phyloP scores from a whole-genome alignment of 2,888 invertebrate species.

The Pyrrhia umbra region DNA sequence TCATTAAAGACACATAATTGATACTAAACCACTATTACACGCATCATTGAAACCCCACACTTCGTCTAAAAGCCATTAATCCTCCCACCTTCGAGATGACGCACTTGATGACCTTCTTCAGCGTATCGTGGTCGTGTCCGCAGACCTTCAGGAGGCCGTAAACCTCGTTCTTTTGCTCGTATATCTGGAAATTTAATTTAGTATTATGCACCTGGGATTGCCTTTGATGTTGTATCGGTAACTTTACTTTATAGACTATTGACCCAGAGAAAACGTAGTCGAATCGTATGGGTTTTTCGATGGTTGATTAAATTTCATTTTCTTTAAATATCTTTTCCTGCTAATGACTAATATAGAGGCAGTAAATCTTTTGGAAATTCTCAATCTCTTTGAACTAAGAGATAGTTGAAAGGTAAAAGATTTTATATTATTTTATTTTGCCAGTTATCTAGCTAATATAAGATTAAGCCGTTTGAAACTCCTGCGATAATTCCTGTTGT shows the following conservation, averaged over 20 bases:
- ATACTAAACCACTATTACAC: constrained; percentile 14
- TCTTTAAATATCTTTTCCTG: constrained; percentile 2
- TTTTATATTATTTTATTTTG: too few species aligned
- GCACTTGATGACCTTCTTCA: constrained; percentile 87
- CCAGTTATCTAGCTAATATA: too few species aligned
- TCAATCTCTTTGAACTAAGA: not conserved
- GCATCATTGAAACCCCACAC: constrained; percentile 12
- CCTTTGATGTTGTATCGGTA: constrained; percentile 48
- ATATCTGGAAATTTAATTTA: constrained; percentile 75
- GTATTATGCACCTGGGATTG: constrained; percentile 20
- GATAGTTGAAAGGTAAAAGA: too few species aligned
- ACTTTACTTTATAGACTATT: constrained; percentile 26
- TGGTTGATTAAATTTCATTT: constrained; percentile 10
- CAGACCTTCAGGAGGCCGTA: constrained; percentile 81
- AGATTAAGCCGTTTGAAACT: too few species aligned
- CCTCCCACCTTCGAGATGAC: constrained; percentile 85
- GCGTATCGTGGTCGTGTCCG: constrained; percentile 84
- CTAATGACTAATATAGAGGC: not conserved
- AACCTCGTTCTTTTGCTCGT: constrained; percentile 80
- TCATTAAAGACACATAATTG: constrained; percentile 29
- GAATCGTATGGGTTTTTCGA: constrained; percentile 19
- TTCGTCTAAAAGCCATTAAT: constrained; percentile 21
- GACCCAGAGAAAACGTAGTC: constrained; percentile 14
- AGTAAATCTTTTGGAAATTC: not conserved
- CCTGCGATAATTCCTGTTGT: too few species aligned